Evolutionary conservation across 2,888 invertebrate genomes (phyloP).

Genomic region (Chymomyza procnemis): DNA sequence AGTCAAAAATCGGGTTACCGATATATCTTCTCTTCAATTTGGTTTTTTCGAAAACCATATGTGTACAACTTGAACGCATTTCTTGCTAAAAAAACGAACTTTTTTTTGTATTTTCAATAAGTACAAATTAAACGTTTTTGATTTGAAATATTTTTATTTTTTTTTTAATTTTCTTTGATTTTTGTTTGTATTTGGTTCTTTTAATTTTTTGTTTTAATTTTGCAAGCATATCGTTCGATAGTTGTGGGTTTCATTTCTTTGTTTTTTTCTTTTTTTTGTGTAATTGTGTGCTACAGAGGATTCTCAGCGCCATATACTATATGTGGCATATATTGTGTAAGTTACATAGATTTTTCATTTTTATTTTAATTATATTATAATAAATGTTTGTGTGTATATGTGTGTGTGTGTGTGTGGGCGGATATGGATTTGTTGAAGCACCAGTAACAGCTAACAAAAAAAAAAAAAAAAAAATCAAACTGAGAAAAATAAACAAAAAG

Average conservation of each 20-base stretch:
- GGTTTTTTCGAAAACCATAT: too few species aligned
- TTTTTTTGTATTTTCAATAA: not conserved
- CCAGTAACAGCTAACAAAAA: constrained; percentile 53
- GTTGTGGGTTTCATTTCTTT: constrained; percentile 12
- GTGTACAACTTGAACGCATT: too few species aligned
- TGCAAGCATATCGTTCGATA: not conserved
- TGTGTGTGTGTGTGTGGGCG: constrained; percentile 21
- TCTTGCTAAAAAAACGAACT: not conserved
- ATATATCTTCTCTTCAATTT: too few species aligned
- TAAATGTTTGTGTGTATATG: constrained; percentile 17
- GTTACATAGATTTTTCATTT: constrained; percentile 5
- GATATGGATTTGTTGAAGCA: constrained; percentile 44
- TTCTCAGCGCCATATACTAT: not conserved
- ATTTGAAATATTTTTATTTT: not conserved
- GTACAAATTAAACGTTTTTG: not conserved
- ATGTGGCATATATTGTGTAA: not conserved
- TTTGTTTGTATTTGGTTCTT: constrained; percentile 3
- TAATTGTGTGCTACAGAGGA: constrained; percentile 9
- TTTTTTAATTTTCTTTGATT: constrained; percentile 3
- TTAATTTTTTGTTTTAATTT: not conserved
- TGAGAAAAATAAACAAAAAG: constrained; percentile 3
- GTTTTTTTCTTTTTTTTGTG: constrained; percentile 10
- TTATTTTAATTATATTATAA: not conserved
- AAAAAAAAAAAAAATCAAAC: constrained; percentile 20
- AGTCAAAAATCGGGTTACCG: too few species aligned